Conservation (phyloP, 2,113 vertebrate species). For the Macquaria australasica region DNA sequence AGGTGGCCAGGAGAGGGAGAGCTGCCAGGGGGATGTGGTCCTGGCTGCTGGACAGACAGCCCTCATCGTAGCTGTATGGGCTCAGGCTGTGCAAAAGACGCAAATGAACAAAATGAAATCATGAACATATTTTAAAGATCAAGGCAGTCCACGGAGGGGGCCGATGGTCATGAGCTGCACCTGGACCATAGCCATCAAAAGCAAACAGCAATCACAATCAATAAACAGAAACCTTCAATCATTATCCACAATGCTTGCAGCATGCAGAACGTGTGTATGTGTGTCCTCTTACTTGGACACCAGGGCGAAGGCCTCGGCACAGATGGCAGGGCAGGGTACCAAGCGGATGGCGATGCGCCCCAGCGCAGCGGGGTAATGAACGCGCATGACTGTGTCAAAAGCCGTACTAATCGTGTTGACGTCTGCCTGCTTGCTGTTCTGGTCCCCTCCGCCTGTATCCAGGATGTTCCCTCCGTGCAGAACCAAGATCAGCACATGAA, state of each 20-base stretch:
- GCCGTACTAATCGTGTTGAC: conserved; percentile 93
- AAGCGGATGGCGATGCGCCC: conserved; percentile 94
- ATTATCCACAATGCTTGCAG: not conserved
- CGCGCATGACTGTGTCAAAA: conserved; percentile 95
- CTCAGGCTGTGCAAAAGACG: conserved; percentile 87
- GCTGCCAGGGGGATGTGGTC: conserved; percentile 97
- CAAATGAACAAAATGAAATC: not conserved
- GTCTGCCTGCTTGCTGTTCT: conserved; percentile 96
- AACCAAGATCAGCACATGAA: conserved; percentile 93
- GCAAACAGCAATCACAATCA: conserved; percentile 25
- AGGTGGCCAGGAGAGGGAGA: conserved; percentile 94
- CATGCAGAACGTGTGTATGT: not conserved
- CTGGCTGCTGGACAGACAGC: conserved; percentile 93
- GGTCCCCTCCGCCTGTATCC: conserved; percentile 95
- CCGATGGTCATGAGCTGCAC: not conserved
- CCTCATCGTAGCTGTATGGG: conserved; percentile 96
- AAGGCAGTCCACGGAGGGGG: not conserved
- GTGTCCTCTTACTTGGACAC: conserved; percentile 90
- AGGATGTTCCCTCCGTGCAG: conserved; percentile 98
- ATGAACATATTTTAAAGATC: not conserved
- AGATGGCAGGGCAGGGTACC: conserved; percentile 97
- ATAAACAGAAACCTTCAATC: conserved; percentile 1
- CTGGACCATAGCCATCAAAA: conserved; percentile 24
- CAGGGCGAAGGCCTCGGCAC: conserved; percentile 94
- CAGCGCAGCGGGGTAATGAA: conserved; percentile 95